Evolutionary conservation across 1,140 invertebrate species (phyloP).

Genomic region (Sycobia sp.): DNA sequence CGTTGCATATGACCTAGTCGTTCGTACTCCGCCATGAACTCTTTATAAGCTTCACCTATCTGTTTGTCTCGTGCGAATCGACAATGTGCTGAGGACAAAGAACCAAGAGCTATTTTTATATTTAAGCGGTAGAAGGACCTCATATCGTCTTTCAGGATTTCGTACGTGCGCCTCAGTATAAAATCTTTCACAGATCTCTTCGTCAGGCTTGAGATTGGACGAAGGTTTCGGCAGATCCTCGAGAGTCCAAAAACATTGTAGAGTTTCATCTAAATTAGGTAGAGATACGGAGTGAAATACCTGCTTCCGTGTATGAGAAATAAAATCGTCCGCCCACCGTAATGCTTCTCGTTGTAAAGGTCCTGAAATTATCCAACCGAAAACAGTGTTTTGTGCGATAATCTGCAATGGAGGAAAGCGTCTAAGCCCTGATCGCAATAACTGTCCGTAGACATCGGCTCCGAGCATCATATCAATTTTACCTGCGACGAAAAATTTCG

Average conservation of each 20-base stretch:
- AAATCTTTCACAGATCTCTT: too few relatives aligned
- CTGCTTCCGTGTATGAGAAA: background rate
- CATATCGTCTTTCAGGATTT: background rate
- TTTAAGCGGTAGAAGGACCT: background rate
- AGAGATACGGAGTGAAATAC: background rate
- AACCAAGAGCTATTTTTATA: slow-evolving; percentile 31
- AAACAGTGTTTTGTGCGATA: slow-evolving; percentile 7
- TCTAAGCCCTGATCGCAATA: slow-evolving; percentile 32
- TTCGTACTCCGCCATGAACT: too few relatives aligned
- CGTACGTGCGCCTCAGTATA: too few relatives aligned
- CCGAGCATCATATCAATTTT: slow-evolving; percentile 28
- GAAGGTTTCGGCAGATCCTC: slow-evolving; percentile 12
- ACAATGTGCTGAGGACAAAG: too few relatives aligned
- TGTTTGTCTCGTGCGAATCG: too few relatives aligned
- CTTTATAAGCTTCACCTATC: too few relatives aligned
- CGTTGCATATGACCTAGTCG: too few relatives aligned
- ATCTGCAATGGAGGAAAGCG: slow-evolving; percentile 41
- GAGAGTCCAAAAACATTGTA: slow-evolving; percentile 28
- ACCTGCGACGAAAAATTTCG: slow-evolving; percentile 4
- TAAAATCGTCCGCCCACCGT: background rate
- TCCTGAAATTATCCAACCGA: background rate
- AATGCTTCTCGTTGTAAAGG: background rate
- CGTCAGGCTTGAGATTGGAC: slow-evolving; percentile 4
- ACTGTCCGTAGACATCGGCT: slow-evolving; percentile 13
- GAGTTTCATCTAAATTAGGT: slow-evolving; percentile 23